Evolutionary conservation across 2,888 invertebrate genomes (phyloP), one percentile per base, ranked within the genome.

Genomic region (Lumbricus terrestris): DNA sequence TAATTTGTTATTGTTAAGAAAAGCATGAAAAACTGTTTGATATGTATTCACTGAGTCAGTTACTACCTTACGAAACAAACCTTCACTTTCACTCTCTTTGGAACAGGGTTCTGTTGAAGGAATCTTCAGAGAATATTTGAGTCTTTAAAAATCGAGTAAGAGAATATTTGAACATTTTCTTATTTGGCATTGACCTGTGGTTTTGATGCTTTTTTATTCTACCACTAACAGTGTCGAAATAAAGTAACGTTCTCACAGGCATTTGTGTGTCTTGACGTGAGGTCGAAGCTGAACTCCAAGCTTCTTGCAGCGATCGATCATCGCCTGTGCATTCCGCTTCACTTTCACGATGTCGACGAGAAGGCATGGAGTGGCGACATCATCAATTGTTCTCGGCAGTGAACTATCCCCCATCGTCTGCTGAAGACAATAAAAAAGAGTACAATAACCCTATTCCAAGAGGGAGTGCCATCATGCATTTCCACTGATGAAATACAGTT

Each of bases 261-360:
- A 94, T 92, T 95, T 95, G 91, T 94, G 94, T 20, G 95, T 95
- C 92, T 95, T 95, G 92, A 94, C 94, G 90, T 95, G 94, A 2
- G 94, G 93, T 82, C 95, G 91, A 5, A 95, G 93, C 33, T 93
- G 91, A 33, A 95, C 93, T 13, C 94, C 94, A 83, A 94, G 90
- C 23, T 92, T 89, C 47, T 92, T 82, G 91, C 94, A 94, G 13
- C 92, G 93, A 88, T 93, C 92, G 35, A 92, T 90, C 95, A 95
- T 95, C 47, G 91, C 91, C n/a, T 92, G 82, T 88, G 93, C 93
- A 92, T 95, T 95, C 38, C 89, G 90, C 90, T 93, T 92, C 37
- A 94, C 93, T 85, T 91, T 93, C 82, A 93, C 92, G 47, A 93
- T 90, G 91, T 95, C 94, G 35, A 95, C 93, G 82, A 93, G 92